Base-by-base conservation (phyloP, 2,113 vertebrate genomes). In the Naja naja region DNA sequence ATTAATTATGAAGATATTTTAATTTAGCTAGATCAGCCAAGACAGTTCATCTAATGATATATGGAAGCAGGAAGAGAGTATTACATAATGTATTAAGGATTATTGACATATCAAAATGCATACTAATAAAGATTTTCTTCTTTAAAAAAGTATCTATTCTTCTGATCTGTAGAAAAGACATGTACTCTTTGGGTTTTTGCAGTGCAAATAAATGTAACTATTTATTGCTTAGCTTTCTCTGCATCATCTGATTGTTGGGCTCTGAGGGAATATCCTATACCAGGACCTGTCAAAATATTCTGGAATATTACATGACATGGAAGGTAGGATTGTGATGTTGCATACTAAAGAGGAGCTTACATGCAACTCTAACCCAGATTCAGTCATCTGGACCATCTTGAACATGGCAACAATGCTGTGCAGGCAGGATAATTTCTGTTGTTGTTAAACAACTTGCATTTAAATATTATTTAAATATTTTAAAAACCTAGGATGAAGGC, bases 251-350 rank as follows among this genome's bases (percentile, higher is more conserved):
- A 53, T 91, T 0, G 0, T 3, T 43, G 85, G 92, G 95, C 96
- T 95, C 95, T 45, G 0, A 34, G 25, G 94, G 96, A 91, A 91
- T 90, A 1, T 90, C 94, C 92, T 9, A 88, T 94, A 89, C 81
- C 0, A 10, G 34, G 90, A 56, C 74, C 94, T 96, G 96, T 97
- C 95, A 96, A 95, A 96, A 97, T 94, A 97, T 91, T 39, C 90
- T 52, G 20, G 0, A 39, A 11, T 10, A 1, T 11, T 39, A 89
- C 54, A 90, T 95, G 96, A 96, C 96, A 95, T 94, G 96, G 95
- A 91, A 4, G 0, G 43, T 43, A 22, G 85, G 1, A 54, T 64
- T 92, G 96, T 89, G 92, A 89, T 74, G 88, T 94, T 92, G 1
- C n/a, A 93, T 94, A 85, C 47, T 92, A 1, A 88, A 74, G 81